Base-by-base conservation (phyloP, 2,888 invertebrate genomes). In the Alloplasta piceator region DNA sequence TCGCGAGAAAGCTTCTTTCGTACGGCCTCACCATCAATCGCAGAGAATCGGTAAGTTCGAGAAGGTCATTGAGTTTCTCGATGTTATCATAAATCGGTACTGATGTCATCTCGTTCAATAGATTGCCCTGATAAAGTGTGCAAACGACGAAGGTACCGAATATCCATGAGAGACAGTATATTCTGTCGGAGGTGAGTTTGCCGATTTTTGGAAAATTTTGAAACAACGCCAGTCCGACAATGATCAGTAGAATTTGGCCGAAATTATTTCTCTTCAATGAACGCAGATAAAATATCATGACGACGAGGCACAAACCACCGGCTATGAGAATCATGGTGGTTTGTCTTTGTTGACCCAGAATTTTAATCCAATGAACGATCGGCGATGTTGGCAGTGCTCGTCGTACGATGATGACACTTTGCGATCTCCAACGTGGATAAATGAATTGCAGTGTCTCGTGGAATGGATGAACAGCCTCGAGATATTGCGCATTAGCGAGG, bases 351-450 rank as follows among this genome's bases (percentile, higher is more conserved):
- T 64, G 6, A 26, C 36, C 16, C 16, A 16, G 68, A 39, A 10
- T 39, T 41, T 58, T 9, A 41, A 39, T 64, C 26, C 74, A 74
- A 6, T 39, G 64, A 10, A 74, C 7, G 1, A 74, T 9, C 4
- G 72, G 41, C 7, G 78, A 60, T 10, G 52, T 9, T 38, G 81
- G 36, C 6, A 66, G 5, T 0, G 78, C 74, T 10, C 78, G 56
- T 10, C 75, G 81, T 0, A 78, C 82, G 0, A 84, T 14, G 1
- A 85, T 41, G 26, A 82, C 71, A 36, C 78, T 76, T n/a, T 73
- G 56, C 0, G 83, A 71, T 26, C 82, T 67, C 74, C 78, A 78
- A 39, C 43, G 39, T 3, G 85, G 83, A 80, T 82, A 80, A 6
- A 78, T 60, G 10, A 61, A 71, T 0, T 80, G 75, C 2, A 80